These are phyloP conservation scores for Menidia menidia DNA, from an alignment of 2,797 vertebrate species.

Conservation along the genomic window DNA sequence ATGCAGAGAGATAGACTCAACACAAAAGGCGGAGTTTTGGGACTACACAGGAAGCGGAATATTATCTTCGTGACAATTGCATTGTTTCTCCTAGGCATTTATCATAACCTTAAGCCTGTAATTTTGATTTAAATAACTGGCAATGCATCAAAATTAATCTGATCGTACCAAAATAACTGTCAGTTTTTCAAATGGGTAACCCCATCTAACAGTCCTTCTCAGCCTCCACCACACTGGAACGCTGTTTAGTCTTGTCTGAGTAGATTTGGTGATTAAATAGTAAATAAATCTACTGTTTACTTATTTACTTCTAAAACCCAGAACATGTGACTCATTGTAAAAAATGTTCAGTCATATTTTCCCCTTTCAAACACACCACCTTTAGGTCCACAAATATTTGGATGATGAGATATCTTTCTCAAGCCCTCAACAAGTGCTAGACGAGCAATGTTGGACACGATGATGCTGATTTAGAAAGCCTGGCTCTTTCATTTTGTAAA, in stretches of 20 bases:
- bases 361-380: conserved; percentile 25
- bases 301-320: conserved; percentile 12
- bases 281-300: not conserved
- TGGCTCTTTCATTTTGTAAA: conserved; percentile 61
- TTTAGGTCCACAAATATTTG: conserved; percentile 8
- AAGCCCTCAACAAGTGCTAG: conserved; percentile 29
- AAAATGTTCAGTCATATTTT: conserved; percentile 6
- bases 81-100: conserved; percentile 47
- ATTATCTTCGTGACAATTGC: conserved; percentile 61
- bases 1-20: conserved; percentile 37
- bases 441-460: conserved; percentile 48
- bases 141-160: not conserved
- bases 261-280: conserved; percentile 26
- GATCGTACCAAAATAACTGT: conserved; percentile 2
- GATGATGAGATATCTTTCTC: conserved; percentile 26
- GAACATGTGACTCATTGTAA: conserved; percentile 11
- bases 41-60: conserved; percentile 66
- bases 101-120: conserved; percentile 2
- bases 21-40: conserved; percentile 57
- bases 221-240: conserved; percentile 23
- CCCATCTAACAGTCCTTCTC: conserved; percentile 5
- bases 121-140: conserved; percentile 4
- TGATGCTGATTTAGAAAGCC: conserved; percentile 45
- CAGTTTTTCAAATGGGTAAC: conserved; percentile 4
- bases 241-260: conserved; percentile 25